phyloP scores from a whole-genome alignment of 30 jellyfish, hydroid and myxozoan genomes.

The Aurelia sp. region DNA sequence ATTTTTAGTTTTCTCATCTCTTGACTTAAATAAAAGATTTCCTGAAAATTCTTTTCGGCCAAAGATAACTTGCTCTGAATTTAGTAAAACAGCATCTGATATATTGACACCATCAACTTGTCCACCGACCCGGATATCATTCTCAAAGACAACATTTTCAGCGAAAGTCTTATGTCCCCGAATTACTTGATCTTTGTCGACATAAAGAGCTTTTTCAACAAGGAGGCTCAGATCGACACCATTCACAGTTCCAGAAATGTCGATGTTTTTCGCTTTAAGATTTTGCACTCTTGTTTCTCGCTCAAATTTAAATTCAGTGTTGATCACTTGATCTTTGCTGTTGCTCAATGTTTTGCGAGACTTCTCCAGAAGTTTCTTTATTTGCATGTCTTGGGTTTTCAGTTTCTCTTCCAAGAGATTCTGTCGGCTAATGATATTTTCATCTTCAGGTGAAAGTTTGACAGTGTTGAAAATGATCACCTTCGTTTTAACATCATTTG shows the following conservation, averaged over 20 bases:
- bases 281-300: background rate
- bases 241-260: slow-evolving; percentile 66
- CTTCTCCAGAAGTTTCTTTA: background rate
- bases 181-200: slow-evolving; percentile 55
- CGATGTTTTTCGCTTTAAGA: slow-evolving; percentile 11
- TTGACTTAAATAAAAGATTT: slow-evolving; percentile 20
- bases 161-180: slow-evolving; percentile 73
- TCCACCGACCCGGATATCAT: slow-evolving; percentile 54
- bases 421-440: slow-evolving; percentile 11
- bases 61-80: slow-evolving; percentile 59
- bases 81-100: slow-evolving; percentile 48
- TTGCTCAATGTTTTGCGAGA: slow-evolving; percentile 43
- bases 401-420: slow-evolving; percentile 5
- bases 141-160: background rate
- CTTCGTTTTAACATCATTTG: slow-evolving; percentile 15
- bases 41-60: slow-evolving; percentile 48
- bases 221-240: slow-evolving; percentile 49
- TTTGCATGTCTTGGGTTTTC: slow-evolving; percentile 16
- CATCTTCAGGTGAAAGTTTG: slow-evolving; percentile 61
- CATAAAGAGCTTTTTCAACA: slow-evolving; percentile 51
- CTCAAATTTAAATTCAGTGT: slow-evolving; percentile 33
- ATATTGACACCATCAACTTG: slow-evolving; percentile 69
- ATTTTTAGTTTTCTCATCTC: background rate
- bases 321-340: slow-evolving; percentile 54
- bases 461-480: slow-evolving; percentile 28